Evolutionary conservation across 2,113 vertebrate genomes (phyloP).

Genomic region (Jacana jacana): DNA sequence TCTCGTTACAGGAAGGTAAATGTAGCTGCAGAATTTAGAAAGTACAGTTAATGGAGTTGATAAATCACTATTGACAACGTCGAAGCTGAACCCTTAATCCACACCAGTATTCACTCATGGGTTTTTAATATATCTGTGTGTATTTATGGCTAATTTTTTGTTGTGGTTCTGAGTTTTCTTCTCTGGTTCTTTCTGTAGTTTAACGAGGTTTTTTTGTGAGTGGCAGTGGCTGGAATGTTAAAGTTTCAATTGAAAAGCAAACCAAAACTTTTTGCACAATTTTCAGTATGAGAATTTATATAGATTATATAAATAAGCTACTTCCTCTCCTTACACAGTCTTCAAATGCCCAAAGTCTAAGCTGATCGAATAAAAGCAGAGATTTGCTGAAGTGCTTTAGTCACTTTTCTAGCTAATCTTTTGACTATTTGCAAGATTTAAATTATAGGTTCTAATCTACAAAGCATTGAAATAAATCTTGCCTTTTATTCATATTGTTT

Average conservation of each 20-base stretch:
- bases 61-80: neutral
- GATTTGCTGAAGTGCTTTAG: neutral
- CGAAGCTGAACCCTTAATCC: neutral
- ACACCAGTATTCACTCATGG: neutral
- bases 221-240: neutral
- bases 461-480: neutral
- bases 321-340: neutral
- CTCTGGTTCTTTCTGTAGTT: neutral
- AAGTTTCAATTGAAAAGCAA: neutral
- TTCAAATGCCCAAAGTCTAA: neutral
- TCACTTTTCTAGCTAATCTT: slow-evolving; percentile 1
- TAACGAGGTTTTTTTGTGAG: neutral
- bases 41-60: neutral
- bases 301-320: neutral
- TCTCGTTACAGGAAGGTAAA: neutral
- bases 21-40: neutral
- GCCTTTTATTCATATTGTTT: neutral
- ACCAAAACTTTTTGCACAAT: neutral
- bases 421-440: neutral
- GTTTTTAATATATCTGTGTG: neutral
- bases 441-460: neutral
- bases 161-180: neutral
- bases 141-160: neutral
- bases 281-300: neutral
- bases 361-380: neutral